Percentiles rank a stretch among this genome's conserved stretches.
Conservation (phyloP, 2,113 vertebrate species). For the Rhabdornis inornatus region DNA sequence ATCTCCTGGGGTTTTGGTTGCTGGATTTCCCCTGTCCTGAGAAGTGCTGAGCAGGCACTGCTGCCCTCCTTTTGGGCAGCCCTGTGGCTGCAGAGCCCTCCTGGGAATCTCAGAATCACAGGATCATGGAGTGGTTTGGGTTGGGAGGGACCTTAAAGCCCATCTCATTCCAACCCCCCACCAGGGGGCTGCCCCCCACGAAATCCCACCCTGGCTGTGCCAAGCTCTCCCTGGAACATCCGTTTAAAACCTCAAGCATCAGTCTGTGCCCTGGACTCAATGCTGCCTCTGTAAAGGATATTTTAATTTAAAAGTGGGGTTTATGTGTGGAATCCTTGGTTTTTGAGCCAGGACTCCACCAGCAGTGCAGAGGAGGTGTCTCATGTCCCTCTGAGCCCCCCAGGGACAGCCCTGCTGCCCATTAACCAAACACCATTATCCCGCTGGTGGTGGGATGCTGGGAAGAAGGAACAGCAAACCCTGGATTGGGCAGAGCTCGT, state of each 20-base stretch:
- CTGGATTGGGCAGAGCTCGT: neutral
- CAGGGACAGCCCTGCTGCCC: neutral
- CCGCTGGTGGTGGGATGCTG: neutral
- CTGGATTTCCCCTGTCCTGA: neutral
- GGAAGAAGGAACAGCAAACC: neutral
- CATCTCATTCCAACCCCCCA: neutral
- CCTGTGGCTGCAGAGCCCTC: neutral
- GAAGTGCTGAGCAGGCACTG: neutral
- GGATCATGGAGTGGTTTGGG: accelerated
- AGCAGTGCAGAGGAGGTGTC: too few species aligned
- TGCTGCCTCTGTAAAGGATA: neutral
- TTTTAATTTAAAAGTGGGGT: neutral
- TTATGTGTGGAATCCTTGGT: neutral
- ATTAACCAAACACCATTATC: neutral
- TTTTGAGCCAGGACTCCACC: neutral
- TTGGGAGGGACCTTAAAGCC: neutral
- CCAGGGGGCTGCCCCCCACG: accelerated
- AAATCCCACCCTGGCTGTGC: neutral
- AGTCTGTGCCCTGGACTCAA: neutral
- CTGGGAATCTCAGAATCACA: neutral
- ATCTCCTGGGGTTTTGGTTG: neutral
- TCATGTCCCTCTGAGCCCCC: neutral
- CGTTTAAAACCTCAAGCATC: neutral
- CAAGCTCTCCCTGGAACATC: neutral
- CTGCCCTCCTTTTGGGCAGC: neutral